phyloP scores from a whole-genome alignment of 1,140 invertebrate species.

The Aphidius gifuensis region DNA sequence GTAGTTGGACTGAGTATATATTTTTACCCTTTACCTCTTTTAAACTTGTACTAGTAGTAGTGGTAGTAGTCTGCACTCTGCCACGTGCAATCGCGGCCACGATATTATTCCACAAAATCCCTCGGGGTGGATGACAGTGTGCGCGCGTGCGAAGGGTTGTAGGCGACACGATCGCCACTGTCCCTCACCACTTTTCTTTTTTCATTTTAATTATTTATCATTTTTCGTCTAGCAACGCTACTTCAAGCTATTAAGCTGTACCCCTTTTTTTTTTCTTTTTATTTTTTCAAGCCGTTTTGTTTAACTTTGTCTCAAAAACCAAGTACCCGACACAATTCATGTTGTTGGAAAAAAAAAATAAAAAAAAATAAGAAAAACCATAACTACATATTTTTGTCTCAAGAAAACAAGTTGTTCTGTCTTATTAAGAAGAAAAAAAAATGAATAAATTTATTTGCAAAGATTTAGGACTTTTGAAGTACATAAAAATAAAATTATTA shows the following conservation, averaged over 20 bases:
- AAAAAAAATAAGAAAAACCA: too few relatives aligned
- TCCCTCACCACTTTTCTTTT: conserved; percentile 35
- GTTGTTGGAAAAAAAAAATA: neutral
- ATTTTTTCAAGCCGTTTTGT: conserved; percentile 11
- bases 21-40: too few relatives aligned
- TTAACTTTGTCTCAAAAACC: conserved; percentile 19
- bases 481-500: too few relatives aligned
- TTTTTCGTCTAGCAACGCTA: conserved; percentile 45
- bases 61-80: neutral
- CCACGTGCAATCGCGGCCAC: conserved; percentile 12
- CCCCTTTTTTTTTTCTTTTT: neutral
- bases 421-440: conserved; percentile 2
- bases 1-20: neutral
- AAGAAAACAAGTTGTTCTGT: neutral
- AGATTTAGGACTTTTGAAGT: too few relatives aligned
- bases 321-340: conserved; percentile 9
- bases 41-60: too few relatives aligned
- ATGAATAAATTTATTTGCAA: too few relatives aligned
- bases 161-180: conserved; percentile 48
- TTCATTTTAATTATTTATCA: conserved; percentile 50
- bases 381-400: neutral
- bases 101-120: conserved; percentile 33
- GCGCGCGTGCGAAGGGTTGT: conserved; percentile 15
- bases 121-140: conserved; percentile 34
- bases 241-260: conserved; percentile 26